Percentiles rank a stretch among this genome's conserved stretches.
phyloP scores from a whole-genome alignment of 2,888 invertebrate species.

The Protonemura montana region DNA sequence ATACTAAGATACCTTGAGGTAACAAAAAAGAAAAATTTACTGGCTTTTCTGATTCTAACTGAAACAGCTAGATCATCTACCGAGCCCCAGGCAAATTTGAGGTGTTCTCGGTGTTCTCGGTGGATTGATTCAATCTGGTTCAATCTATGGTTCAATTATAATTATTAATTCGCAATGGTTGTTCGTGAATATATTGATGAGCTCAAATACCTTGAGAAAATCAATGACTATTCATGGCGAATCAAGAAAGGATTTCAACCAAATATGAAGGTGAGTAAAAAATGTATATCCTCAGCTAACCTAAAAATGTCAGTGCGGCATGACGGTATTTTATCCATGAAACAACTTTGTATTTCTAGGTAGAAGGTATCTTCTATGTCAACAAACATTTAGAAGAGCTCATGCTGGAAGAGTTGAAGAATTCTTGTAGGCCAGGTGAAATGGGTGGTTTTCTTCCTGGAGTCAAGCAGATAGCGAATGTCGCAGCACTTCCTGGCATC shows the following conservation, averaged over 20 bases:
- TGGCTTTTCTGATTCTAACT: too few relatives aligned
- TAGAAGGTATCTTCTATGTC: slow-evolving; percentile 97
- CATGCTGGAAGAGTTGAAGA: slow-evolving; percentile 95
- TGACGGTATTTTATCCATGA: background rate
- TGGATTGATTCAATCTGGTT: too few relatives aligned
- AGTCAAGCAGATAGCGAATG: slow-evolving; percentile 98
- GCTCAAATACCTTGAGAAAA: slow-evolving; percentile 88
- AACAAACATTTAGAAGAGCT: slow-evolving; percentile 89
- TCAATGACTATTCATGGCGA: slow-evolving; percentile 84
- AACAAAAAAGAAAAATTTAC: too few relatives aligned
- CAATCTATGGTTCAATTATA: background rate
- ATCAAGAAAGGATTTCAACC: slow-evolving; percentile 99
- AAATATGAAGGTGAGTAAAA: slow-evolving; percentile 84
- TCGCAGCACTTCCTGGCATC: slow-evolving; percentile 97
- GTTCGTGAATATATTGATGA: slow-evolving; percentile 93
- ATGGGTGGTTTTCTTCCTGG: slow-evolving; percentile 98
- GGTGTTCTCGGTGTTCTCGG: too few relatives aligned
- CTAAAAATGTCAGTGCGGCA: background rate
- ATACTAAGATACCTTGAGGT: too few relatives aligned
- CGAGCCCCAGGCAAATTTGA: too few relatives aligned
- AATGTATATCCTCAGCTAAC: background rate
- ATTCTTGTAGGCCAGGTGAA: slow-evolving; percentile 87
- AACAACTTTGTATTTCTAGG: slow-evolving; percentile 60
- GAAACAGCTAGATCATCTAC: too few relatives aligned
- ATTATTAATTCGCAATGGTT: slow-evolving; percentile 71